Base-by-base conservation (phyloP, 2,888 invertebrate genomes). In the Chloroclysta siterata region DNA sequence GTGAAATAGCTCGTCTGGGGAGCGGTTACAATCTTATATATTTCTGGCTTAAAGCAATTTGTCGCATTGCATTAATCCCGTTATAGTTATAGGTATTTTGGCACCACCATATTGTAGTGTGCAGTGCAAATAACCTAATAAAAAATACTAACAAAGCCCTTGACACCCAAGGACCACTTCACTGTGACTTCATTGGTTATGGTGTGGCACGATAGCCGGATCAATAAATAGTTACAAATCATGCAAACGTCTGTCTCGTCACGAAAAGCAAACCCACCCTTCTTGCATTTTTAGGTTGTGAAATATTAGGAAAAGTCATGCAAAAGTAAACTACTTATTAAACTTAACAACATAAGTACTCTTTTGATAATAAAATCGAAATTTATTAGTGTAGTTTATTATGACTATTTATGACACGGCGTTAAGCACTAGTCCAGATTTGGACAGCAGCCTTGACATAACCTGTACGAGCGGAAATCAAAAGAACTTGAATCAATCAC, bases 391-490 rank as follows among this genome's bases (percentile, higher is more conserved):
- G 5, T 29, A 29, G 29, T 29, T 29, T 6, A 6, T 6, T 29
- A 29, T 29, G 29, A 5, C 6, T 4, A 29, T 5, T 29, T 29
- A 29, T 29, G 29, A 29, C 29, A 29, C 29, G 29, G 29, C 29
- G 5, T 29, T 29, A 5, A 29, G 42, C 42, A n/a, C 13, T 42
- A n/a, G 42, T n/a, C 42, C 42, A n/a, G 42, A n/a, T 42, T 42
- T 42, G 42, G 42, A 42, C 42, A 42, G n/a, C 42, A n/a, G 42
- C 42, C 42, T 42, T 42, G 42, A n/a, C n/a, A 42, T n/a, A 6
- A n/a, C n/a, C 42, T 5, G 5, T 42, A n/a, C 42, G n/a, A 42
- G n/a, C 42, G n/a, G n/a, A 42, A 13, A 42, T 42, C n/a, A 4
- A n/a, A 42, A 42, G 42, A n/a, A 42, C 42, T 42, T n/a, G 42